Conservation (phyloP, 2,113 vertebrate species). For the Falco punctatus region DNA sequence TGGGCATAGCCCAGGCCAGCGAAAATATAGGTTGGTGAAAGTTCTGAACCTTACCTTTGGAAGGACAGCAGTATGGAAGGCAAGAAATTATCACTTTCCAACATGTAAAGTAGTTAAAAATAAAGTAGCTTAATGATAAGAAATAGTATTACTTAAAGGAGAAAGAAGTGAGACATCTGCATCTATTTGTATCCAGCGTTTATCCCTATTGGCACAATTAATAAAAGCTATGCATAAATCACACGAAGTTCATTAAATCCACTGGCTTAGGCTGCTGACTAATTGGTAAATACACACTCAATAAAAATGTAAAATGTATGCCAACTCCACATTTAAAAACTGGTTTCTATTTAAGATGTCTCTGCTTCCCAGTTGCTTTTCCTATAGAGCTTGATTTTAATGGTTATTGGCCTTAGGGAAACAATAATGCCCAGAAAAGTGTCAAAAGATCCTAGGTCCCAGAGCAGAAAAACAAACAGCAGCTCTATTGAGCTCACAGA, state of each 20-base stretch:
- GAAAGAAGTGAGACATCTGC: constrained; percentile 57
- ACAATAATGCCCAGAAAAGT: neutral
- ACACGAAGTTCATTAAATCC: constrained; percentile 76
- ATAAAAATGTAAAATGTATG: constrained; percentile 63
- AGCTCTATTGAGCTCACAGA: neutral
- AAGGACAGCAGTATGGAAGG: neutral
- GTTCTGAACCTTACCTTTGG: neutral
- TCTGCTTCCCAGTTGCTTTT: constrained; percentile 11
- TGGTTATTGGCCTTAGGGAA: neutral
- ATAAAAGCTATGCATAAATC: constrained; percentile 77
- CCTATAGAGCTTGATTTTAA: neutral
- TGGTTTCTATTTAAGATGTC: constrained; percentile 1
- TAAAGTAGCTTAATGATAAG: neutral
- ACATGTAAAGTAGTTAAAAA: neutral
- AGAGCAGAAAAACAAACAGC: neutral
- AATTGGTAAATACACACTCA: constrained; percentile 73
- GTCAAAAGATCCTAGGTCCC: neutral
- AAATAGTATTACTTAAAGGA: constrained; percentile 49
- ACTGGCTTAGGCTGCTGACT: constrained; percentile 69
- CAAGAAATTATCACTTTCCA: neutral
- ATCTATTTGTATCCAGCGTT: constrained; percentile 72
- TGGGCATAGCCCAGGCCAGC: neutral
- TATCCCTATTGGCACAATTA: constrained; percentile 75
- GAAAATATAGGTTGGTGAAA: neutral
- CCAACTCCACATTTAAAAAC: constrained; percentile 51